Base-by-base conservation (phyloP, 2,113 vertebrate species). In the Halichoerus grypus region DNA sequence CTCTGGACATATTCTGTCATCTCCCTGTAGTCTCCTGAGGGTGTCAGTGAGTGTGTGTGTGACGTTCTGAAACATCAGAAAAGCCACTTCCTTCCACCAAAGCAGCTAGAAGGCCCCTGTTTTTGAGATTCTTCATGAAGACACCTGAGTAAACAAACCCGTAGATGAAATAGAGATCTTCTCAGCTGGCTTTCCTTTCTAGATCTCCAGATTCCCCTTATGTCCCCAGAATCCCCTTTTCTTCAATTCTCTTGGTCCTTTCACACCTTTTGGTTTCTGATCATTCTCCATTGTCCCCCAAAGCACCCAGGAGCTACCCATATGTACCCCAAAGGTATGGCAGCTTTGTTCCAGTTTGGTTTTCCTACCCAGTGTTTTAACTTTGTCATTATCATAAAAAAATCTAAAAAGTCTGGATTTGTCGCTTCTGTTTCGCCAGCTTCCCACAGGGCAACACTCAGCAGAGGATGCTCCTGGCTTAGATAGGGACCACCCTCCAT, bases 291-390 rank as follows among this genome's bases (percentile, higher is more conserved):
- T 19, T 0, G 46, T 51, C 16, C 28, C 49, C 46, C 14, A 15
- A 28, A 76, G 42, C 24, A 18, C 42, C 26, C 42, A 9, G 7
- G 26, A 49, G 14, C 74, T 49, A 12, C 24, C 74, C 74, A 49
- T 0, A 28, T 0, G 0, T 4, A 49, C 74, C 74, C 26, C 14
- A 76, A 9, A 18, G 42, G 26, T 1, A 0, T 9, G 9, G 31
- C 8, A 7, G 69, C 76, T 79, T 79, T 53, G 49, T 33, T 51
- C 49, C 4, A 0, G 4, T 51, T 33, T 79, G 46, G 49, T 53
- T 79, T 79, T 53, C 76, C 28, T 79, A 53, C 71, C 24, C 46
- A 3, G 28, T 79, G 76, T 53, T 53, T 79, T 53, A 33, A 42
- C 11, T 33, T 19, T 53, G 33, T 33, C 74, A 21, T 51, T 10